Evolutionary conservation across 2,888 invertebrate species (phyloP).

Genomic region (Synanthedon vespiformis): DNA sequence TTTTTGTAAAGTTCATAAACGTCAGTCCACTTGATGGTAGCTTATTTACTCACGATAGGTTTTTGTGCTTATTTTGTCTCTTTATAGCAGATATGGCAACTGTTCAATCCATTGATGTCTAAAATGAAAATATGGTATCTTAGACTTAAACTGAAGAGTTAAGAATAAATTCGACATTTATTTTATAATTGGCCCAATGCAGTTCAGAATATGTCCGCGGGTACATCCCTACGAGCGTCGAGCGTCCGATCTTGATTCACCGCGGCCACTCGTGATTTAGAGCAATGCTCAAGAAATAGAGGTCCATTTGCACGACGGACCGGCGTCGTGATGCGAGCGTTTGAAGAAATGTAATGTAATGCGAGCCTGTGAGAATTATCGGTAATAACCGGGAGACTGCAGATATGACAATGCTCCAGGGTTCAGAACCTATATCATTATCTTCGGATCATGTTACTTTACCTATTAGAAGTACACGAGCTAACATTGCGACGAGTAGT

Average conservation of each 20-base stretch:
- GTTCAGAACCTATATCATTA: not conserved
- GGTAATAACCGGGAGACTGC: conserved; percentile 13
- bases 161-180: not conserved
- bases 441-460: conserved; percentile 1
- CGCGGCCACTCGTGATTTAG: conserved; percentile 49
- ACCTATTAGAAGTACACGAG: not conserved
- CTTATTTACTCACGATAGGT: too few relatives aligned
- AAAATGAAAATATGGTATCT: too few relatives aligned
- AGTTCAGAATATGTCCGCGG: conserved; percentile 18
- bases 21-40: too few relatives aligned
- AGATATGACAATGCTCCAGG: not conserved
- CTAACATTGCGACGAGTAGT: conserved; percentile 1
- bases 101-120: too few relatives aligned
- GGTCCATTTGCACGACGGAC: conserved; percentile 48
- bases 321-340: conserved; percentile 29
- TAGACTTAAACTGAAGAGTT: too few relatives aligned
- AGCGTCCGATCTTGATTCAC: conserved; percentile 49
- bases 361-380: conserved; percentile 16
- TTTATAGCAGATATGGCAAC: too few relatives aligned
- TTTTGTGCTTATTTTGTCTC: too few relatives aligned
- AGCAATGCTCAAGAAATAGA: conserved; percentile 52
- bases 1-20: too few relatives aligned
- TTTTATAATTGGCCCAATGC: not conserved
- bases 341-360: conserved; percentile 26
- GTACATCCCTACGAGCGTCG: conserved; percentile 27